phyloP scores from a whole-genome alignment of 2,113 vertebrate species.

The Cricetomys ansorgei region DNA sequence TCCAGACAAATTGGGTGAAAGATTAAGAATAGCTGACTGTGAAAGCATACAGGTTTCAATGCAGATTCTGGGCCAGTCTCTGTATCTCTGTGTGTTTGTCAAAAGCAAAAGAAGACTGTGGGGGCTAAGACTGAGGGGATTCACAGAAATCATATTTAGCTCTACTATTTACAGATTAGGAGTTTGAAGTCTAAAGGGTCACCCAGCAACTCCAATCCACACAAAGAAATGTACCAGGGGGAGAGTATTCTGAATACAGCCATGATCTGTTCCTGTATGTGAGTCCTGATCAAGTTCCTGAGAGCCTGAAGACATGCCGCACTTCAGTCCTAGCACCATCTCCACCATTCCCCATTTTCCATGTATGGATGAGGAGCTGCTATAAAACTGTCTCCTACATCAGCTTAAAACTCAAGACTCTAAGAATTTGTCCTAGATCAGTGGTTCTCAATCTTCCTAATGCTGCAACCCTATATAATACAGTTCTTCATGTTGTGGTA shows the following conservation, averaged over 20 bases:
- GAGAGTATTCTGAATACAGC: not conserved
- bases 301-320: not conserved
- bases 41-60: not conserved
- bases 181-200: not conserved
- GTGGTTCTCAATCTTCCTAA: too few species aligned
- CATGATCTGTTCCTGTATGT: not conserved
- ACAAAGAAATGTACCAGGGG: not conserved
- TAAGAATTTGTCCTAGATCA: not conserved
- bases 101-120: not conserved
- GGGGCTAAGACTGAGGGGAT: not conserved
- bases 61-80: not conserved
- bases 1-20: not conserved
- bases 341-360: not conserved
- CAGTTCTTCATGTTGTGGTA: too few species aligned
- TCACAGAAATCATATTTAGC: not conserved
- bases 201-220: not conserved
- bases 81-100: not conserved
- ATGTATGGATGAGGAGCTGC: not conserved
- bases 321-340: not conserved
- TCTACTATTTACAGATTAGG: not conserved
- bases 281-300: not conserved
- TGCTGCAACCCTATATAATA: too few species aligned
- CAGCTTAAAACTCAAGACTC: not conserved
- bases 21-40: not conserved
- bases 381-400: not conserved